phyloP scores from a whole-genome alignment of 1,140 invertebrate species.

The Caenorhabditis brenneri region DNA sequence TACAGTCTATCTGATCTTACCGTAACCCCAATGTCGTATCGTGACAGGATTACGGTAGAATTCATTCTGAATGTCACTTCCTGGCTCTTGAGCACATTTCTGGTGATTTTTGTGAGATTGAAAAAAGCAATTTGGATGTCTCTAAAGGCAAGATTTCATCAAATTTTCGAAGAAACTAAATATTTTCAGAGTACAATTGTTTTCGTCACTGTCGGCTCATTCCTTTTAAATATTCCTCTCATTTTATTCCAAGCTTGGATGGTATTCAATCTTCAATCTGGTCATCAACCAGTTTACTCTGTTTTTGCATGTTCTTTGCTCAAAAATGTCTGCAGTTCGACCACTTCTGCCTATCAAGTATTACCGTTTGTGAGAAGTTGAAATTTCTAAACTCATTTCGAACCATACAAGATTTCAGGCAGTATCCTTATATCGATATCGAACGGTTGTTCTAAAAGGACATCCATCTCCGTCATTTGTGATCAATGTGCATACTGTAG shows the following conservation, averaged over 20 bases:
- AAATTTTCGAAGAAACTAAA: not conserved
- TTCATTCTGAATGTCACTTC: not conserved
- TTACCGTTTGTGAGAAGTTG: conserved; percentile 20
- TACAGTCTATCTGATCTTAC: conserved; percentile 4
- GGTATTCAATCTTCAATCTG: conserved; percentile 23
- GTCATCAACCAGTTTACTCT: not conserved
- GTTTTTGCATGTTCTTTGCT: conserved; percentile 19
- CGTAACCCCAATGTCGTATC: conserved; percentile 41
- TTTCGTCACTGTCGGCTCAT: conserved; percentile 32
- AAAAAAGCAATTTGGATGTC: conserved; percentile 24
- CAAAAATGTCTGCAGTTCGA: conserved; percentile 35
- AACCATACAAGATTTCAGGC: not conserved
- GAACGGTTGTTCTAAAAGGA: conserved; percentile 26
- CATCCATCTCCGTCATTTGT: not conserved
- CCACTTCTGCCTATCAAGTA: conserved; percentile 31
- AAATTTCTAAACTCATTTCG: not conserved
- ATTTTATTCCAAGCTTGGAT: conserved; percentile 36
- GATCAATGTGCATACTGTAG: not conserved
- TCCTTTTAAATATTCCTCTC: conserved; percentile 37
- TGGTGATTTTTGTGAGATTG: not conserved
- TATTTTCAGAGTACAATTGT: conserved; percentile 26
- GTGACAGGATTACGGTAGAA: conserved; percentile 36
- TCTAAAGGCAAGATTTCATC: not conserved
- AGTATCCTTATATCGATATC: conserved; percentile 1
- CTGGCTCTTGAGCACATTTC: conserved; percentile 7